Base-by-base conservation (phyloP, 2,888 invertebrate genomes). In the Leucophenga montana region DNA sequence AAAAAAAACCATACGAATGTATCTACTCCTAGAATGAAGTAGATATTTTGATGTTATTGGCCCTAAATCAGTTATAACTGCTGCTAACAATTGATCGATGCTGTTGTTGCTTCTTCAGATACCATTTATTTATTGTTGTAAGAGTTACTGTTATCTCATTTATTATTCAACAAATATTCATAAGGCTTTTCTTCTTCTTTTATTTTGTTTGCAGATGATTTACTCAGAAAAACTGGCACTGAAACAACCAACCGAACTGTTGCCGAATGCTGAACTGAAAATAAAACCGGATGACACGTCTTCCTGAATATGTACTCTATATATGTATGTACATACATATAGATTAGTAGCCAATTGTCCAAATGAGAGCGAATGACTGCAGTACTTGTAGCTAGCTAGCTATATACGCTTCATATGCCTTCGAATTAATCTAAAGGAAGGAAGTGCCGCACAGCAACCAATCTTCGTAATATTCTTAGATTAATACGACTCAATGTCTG, bases 161-260 rank as follows among this genome's bases (percentile, higher is more conserved):
- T 50, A 18, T 16, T 50, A 50, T 18, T 50, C 20, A 8, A 18
- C 50, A 50, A 5, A 50, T 27, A 27, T 27, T 27, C 3, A 50
- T 50, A n/a, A 50, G 1, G 6, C 2, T 3, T 59, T 59, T 22
- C 27, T 20, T 20, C 9, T 56, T 56, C 13, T 56, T 56, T 39
- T 62, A 46, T 22, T 65, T 20, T 39, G 14, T 18, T 66, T 66
- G 16, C 66, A 66, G 66, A 54, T 66, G 66, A 54, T 54, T 66
- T 56, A 20, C 66, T 66, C 20, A 64, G 22, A 14, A 18, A 9
- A n/a, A 6, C 46, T n/a, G 46, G n/a, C 22, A 22, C 9, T 18
- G 2, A 56, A 2, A 56, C 4, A 56, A 22, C 27, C 20, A 33
- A 39, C 33, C 62, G 44, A 20, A 66, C 66, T n/a, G 5, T 20